A percentile compares a stretch with the other conserved stretches of the same genome.
Evolutionary conservation across 2,113 vertebrate genomes (phyloP).

Genomic region (Coturnix japonica): DNA sequence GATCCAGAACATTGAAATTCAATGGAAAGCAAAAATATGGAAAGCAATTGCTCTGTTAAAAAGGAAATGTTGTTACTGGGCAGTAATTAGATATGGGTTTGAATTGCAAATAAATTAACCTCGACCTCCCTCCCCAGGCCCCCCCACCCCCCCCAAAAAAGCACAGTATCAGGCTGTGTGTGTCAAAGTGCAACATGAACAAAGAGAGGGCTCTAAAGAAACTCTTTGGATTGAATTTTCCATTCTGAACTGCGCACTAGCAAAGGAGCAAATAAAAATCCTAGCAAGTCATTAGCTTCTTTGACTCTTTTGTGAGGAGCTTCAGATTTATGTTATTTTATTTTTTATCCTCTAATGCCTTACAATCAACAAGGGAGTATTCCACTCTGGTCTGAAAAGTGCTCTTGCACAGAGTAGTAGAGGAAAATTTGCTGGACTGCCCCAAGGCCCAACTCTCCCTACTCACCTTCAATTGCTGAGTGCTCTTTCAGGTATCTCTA

Average conservation of each 20-base stretch:
- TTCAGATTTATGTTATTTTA: background rate
- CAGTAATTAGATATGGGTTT: conserved; percentile 63
- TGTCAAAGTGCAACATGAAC: background rate
- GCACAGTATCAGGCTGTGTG: background rate
- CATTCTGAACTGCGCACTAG: background rate
- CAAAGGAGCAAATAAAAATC: background rate
- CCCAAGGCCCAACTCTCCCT: background rate
- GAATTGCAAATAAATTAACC: conserved; percentile 53
- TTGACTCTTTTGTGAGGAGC: background rate
- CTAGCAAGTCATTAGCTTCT: background rate
- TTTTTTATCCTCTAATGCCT: background rate
- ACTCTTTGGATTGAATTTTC: background rate
- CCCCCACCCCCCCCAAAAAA: background rate
- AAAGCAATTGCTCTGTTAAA: conserved; percentile 62
- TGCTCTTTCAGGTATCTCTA: conserved; percentile 39
- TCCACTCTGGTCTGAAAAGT: conserved; percentile 26
- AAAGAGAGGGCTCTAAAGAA: background rate
- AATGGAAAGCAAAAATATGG: conserved; percentile 67
- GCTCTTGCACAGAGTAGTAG: conserved; percentile 1
- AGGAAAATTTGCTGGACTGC: background rate
- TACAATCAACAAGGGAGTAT: background rate
- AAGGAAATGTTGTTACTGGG: conserved; percentile 62
- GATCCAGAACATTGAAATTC: conserved; percentile 71
- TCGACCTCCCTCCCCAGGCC: too few relatives aligned
- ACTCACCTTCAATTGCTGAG: background rate